Percentiles rank a stretch among this genome's conserved stretches.
Evolutionary conservation across 2,888 invertebrate genomes (phyloP).

Genomic region (Dusona sp.): DNA sequence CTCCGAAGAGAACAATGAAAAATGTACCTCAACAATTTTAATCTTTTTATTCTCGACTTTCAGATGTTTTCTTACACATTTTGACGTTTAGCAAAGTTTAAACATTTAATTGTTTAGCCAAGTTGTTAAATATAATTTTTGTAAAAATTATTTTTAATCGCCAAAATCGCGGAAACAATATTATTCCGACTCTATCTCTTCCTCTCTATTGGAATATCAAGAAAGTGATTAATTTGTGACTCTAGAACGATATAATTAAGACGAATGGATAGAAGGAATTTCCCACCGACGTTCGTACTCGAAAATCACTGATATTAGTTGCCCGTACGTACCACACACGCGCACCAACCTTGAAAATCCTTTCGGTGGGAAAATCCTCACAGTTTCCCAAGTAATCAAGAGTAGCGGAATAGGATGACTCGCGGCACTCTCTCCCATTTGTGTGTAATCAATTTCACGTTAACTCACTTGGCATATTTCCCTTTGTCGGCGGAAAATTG

Average conservation of each 20-base stretch:
- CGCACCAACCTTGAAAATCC: background rate
- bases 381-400: conserved; percentile 52
- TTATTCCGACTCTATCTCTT: too few species aligned
- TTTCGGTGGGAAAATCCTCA: conserved; percentile 1
- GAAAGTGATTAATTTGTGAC: conserved; percentile 20
- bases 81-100: too few species aligned
- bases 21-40: too few species aligned
- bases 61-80: too few species aligned
- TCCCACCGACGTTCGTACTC: background rate
- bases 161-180: background rate
- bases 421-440: conserved; percentile 54
- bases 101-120: too few species aligned
- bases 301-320: background rate
- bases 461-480: conserved; percentile 49
- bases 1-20: too few species aligned
- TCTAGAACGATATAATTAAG: conserved; percentile 48
- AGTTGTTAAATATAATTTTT: background rate
- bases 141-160: background rate
- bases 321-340: background rate
- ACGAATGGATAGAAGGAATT: conserved; percentile 30
- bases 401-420: conserved; percentile 53
- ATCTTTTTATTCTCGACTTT: too few species aligned
- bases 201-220: background rate
- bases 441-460: conserved; percentile 64
- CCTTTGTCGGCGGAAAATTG: conserved; percentile 29